Base-by-base conservation (phyloP, 1,140 invertebrate genomes). In the Cotesia typhae region DNA sequence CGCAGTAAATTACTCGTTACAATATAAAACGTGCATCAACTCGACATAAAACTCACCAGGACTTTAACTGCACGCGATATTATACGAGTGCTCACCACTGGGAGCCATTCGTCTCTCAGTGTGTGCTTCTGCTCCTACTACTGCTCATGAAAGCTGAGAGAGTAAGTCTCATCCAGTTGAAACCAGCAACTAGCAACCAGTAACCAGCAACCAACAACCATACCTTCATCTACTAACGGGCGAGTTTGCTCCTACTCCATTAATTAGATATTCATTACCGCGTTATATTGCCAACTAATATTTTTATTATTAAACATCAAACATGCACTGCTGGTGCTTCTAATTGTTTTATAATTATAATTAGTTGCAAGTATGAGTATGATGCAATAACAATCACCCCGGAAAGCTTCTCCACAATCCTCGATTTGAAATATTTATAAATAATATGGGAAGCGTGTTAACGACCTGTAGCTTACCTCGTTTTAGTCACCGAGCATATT, bases 21-120 rank as follows among this genome's bases (percentile, higher is more conserved):
- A 69, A 75, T 75, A 75, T 75, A 72, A 72, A 75, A 75, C 59
- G 74, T 72, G 65, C 74, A 72, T 75, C 70, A 75, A 65, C 60
- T 72, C 67, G 66, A 68, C 74, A 72, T 75, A 68, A 75, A 75
- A 67, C 66, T 53, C 41, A 47, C 41, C 41, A 47, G 67, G 51
- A 71, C 74, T 72, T 75, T 72, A 47, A 75, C 38, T 75, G 66
- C 70, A 67, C 71, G 71, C 65, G 65, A 72, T 72, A 67, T 72
- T 72, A 61, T 38, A 64, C 60, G 66, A 71, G 71, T 67, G 70
- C 47, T 55, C 63, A 65, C 63, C 20, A 65, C 47, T 66, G 61
- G 67, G 52, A 53, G 53, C 63, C 20, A 67, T 66, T 53, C 63
- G 52, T 67, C 17, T 65, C 41, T 47, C 41, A 47, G 41, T 47